These are phyloP conservation scores for Echinops telfairi DNA, from an alignment of 2,113 vertebrate species.

Conservation along the genomic window DNA sequence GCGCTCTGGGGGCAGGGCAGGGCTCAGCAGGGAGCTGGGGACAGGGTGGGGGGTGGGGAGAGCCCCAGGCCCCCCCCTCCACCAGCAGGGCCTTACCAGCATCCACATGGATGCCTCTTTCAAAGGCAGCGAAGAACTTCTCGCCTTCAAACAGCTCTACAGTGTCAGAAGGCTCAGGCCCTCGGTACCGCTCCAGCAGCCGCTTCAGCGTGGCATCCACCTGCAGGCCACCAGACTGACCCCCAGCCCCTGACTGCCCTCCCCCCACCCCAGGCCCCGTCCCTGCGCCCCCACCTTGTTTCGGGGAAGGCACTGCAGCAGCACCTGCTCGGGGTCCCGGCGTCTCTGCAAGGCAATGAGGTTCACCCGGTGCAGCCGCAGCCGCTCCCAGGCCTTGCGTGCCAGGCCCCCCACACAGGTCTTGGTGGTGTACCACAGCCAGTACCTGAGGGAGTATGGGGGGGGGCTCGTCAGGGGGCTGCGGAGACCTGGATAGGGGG, in stretches of 20 bases:
- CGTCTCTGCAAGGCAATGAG: conserved; percentile 96
- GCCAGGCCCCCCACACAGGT: conserved; percentile 92
- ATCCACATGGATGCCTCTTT: conserved; percentile 93
- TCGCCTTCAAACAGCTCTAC: conserved; percentile 97
- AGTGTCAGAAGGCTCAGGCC: conserved; percentile 96
- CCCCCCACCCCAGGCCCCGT: accelerated
- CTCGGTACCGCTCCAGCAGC: conserved; percentile 91
- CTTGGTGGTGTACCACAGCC: conserved; percentile 97
- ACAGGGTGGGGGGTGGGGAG: background rate
- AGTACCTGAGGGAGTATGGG: conserved; percentile 90
- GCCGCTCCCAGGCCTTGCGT: conserved; percentile 92
- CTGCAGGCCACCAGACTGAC: conserved; percentile 69
- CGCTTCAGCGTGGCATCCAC: conserved; percentile 91
- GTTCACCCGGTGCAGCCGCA: conserved; percentile 95
- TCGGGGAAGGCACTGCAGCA: conserved; percentile 95
- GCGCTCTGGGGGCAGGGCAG: conserved; percentile 88
- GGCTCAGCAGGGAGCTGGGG: background rate
- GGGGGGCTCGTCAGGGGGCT: too few relatives aligned
- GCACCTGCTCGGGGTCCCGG: conserved; percentile 93
- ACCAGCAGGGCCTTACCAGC: conserved; percentile 86
- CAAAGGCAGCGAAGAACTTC: conserved; percentile 97
- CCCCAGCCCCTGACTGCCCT: accelerated
- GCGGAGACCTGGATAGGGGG: background rate
- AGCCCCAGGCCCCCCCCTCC: accelerated
- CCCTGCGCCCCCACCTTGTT: conserved; percentile 88